These are phyloP conservation scores for Holocentrus rufus DNA, from an alignment of 2,797 vertebrate genomes.

Conservation along the genomic window DNA sequence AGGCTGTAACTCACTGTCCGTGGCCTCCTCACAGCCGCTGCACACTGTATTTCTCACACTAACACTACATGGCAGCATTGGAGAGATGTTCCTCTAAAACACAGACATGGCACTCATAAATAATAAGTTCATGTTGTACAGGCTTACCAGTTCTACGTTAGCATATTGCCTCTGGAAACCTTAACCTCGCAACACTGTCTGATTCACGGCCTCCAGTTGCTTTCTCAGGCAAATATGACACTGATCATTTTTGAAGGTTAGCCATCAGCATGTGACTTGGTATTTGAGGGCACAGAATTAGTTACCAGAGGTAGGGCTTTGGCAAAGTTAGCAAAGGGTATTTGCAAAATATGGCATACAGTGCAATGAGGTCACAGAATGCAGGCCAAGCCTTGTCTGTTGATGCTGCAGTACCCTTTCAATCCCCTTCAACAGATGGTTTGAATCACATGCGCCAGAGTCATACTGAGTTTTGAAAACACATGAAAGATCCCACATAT, in stretches of 20 bases:
- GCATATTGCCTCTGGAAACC: slow-evolving; percentile 40
- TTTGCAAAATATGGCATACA: slow-evolving; percentile 61
- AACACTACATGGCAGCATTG: slow-evolving; percentile 32
- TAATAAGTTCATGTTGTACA: slow-evolving; percentile 52
- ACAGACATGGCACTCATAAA: slow-evolving; percentile 39
- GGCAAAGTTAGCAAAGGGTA: slow-evolving; percentile 36
- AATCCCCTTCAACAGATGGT: slow-evolving; percentile 70
- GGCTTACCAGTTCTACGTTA: slow-evolving; percentile 47
- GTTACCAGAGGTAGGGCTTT: slow-evolving; percentile 53
- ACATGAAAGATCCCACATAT: slow-evolving; percentile 56
- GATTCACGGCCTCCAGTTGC: slow-evolving; percentile 33
- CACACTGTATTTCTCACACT: slow-evolving; percentile 54
- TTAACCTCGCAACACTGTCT: slow-evolving; percentile 31
- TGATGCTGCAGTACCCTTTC: slow-evolving; percentile 60
- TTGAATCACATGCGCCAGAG: slow-evolving; percentile 63
- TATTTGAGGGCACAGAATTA: slow-evolving; percentile 52
- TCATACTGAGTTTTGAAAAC: slow-evolving; percentile 60
- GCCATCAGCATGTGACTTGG: slow-evolving; percentile 52
- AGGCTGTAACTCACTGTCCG: slow-evolving; percentile 68
- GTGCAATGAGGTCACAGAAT: slow-evolving; percentile 69
- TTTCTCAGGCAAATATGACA: slow-evolving; percentile 38
- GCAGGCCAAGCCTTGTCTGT: slow-evolving; percentile 68
- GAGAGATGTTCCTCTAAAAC: slow-evolving; percentile 37
- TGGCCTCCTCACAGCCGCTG: slow-evolving; percentile 37
- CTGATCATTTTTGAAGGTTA: slow-evolving; percentile 52